phyloP scores from a whole-genome alignment of 2,888 invertebrate genomes.

The Diadromus collaris region DNA sequence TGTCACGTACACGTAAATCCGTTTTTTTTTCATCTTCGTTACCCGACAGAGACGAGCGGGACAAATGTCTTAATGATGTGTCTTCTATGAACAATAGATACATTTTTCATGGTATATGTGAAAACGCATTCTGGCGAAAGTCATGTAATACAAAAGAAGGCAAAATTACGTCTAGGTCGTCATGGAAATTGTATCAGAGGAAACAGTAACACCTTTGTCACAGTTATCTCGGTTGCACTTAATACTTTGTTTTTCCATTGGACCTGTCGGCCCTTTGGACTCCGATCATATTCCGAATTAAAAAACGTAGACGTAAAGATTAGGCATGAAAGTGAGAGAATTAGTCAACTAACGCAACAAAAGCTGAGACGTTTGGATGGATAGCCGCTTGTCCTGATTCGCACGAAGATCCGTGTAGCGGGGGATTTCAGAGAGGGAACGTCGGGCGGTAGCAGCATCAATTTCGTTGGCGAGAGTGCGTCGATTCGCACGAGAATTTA shows the following conservation, averaged over 20 bases:
- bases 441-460: neutral
- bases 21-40: neutral
- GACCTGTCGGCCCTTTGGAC: conserved; percentile 21
- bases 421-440: conserved; percentile 11
- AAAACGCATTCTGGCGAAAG: neutral
- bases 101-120: neutral
- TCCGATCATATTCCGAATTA: conserved; percentile 10
- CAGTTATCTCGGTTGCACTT: conserved; percentile 8
- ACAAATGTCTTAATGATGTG: neutral
- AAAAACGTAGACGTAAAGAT: conserved; percentile 47
- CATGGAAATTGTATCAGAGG: neutral
- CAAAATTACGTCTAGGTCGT: neutral
- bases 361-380: conserved; percentile 4
- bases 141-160: neutral
- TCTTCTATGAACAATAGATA: neutral
- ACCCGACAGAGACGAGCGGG: neutral
- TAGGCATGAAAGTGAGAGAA: conserved; percentile 35
- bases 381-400: neutral
- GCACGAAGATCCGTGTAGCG: neutral
- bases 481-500: conserved; percentile 46
- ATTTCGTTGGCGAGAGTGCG: conserved; percentile 40
- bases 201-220: neutral
- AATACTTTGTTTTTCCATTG: neutral
- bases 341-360: conserved; percentile 11
- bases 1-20: neutral